These are phyloP conservation scores for Montifringilla adamsi DNA, from an alignment of 2,113 vertebrate species.

Conservation along the genomic window DNA sequence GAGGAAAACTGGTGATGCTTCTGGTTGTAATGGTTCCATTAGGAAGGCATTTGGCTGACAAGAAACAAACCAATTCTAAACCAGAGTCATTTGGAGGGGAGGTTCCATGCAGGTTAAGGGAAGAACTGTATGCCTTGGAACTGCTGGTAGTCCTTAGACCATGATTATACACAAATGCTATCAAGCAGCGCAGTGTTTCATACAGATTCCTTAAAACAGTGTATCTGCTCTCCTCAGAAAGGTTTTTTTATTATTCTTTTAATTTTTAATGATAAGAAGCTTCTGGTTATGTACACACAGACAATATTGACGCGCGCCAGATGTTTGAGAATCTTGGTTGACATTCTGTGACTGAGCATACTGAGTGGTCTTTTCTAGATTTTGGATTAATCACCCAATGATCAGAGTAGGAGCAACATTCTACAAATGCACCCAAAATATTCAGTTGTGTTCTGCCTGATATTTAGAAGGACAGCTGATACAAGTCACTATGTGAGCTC, in stretches of 20 bases:
- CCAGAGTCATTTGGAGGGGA: not conserved
- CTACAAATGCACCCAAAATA: not conserved
- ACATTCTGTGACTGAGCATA: not conserved
- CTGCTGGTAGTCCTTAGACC: not conserved
- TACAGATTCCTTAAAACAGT: not conserved
- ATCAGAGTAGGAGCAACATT: not conserved
- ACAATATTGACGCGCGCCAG: not conserved
- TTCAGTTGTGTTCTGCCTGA: not conserved
- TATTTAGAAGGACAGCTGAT: not conserved
- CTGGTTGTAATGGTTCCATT: not conserved
- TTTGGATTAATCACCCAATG: not conserved
- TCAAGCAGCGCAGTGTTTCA: not conserved
- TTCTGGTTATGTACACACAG: fast-evolving
- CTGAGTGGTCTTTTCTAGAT: not conserved
- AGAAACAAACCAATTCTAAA: not conserved
- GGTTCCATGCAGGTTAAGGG: not conserved
- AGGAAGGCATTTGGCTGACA: not conserved
- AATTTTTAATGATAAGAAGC: not conserved
- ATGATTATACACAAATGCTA: not conserved
- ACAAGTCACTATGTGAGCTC: fast-evolving
- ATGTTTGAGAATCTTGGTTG: not conserved
- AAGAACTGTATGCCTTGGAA: fast-evolving
- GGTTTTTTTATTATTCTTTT: not conserved
- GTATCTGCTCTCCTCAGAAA: not conserved
- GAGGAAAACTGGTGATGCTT: not conserved